Base-by-base conservation (phyloP, 2,888 invertebrate genomes). In the Cheilosia grossa region DNA sequence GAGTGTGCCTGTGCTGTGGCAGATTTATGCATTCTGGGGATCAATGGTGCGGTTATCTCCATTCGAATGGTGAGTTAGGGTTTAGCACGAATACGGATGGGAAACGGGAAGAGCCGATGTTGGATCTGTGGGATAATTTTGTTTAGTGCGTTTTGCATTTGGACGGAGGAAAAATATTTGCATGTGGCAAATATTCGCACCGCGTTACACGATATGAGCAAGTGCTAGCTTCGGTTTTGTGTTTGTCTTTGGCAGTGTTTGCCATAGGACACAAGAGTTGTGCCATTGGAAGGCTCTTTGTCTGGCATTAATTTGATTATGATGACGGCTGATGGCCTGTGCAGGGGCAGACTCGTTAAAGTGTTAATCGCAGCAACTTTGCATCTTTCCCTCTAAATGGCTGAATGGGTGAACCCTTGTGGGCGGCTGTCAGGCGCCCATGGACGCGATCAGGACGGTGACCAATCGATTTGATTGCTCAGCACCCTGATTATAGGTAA, bases 21-120 rank as follows among this genome's bases (percentile, higher is more conserved):
- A 82, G 82, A 73, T 73, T 72, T 67, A 78, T 73, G 67, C 67
- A 82, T 72, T 61, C 78, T 63, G 21, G 37, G 42, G 44, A 77
- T 82, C 77, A 82, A 64, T 70, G 58, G 56, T 82, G 72, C 33
- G 82, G 78, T 72, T 70, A 59, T 64, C 49, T 64, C 49, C 58
- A 17, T 77, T 73, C 54, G 44, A 61, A 61, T 73, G 44, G 19
- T 42, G 49, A 37, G 37, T 37, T 37, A 37, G 37, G 47, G 69
- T 17, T 49, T 30, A 58, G 44, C 40, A 33, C 42, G 33, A 44
- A 37, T 64, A 44, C 30, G 33, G 33, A 42, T 59, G 37, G 13
- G 37, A 58, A 58, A 19, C 13, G 47, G 37, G 54, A 13, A 17
- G 42, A 13, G 37, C 37, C 1, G 10, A 21, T 51, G 40, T 27